phyloP scores from a whole-genome alignment of 2,888 invertebrate genomes.

The Tetragnatha montana region DNA sequence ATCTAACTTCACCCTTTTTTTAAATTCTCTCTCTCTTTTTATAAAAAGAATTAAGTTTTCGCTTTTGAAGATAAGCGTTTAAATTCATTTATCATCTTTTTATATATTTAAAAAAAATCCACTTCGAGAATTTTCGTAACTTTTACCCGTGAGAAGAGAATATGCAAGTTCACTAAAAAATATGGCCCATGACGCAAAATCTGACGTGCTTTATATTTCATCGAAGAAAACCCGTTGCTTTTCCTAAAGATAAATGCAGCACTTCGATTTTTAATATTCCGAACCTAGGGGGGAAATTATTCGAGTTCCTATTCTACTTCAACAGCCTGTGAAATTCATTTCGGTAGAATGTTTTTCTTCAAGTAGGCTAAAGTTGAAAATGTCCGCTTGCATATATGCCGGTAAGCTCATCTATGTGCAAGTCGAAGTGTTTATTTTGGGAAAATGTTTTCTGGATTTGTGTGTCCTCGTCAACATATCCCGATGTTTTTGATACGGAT shows the following conservation, averaged over 20 bases:
- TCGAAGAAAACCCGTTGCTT: not conserved
- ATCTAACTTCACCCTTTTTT: too few relatives aligned
- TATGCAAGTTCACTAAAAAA: not conserved
- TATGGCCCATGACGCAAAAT: not conserved
- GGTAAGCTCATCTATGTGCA: too few relatives aligned
- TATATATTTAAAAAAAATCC: not conserved
- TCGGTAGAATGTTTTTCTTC: not conserved
- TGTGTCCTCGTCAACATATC: too few relatives aligned
- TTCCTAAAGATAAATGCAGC: not conserved
- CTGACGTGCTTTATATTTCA: not conserved
- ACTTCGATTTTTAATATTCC: not conserved
- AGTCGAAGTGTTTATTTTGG: too few relatives aligned
- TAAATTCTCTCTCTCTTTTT: too few relatives aligned
- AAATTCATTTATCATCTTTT: too few relatives aligned
- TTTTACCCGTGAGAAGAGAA: not conserved
- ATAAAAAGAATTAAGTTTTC: too few relatives aligned
- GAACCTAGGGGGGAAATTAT: not conserved
- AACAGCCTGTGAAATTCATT: not conserved
- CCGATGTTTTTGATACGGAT: too few relatives aligned
- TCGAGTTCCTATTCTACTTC: not conserved
- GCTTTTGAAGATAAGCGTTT: too few relatives aligned
- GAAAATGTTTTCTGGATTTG: too few relatives aligned
- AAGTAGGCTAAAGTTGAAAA: not conserved
- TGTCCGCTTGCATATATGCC: not conserved
- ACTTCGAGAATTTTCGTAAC: not conserved